Evolutionary conservation across 2,797 vertebrate genomes (phyloP).

Genomic region (Schizothorax lantsangensis): DNA sequence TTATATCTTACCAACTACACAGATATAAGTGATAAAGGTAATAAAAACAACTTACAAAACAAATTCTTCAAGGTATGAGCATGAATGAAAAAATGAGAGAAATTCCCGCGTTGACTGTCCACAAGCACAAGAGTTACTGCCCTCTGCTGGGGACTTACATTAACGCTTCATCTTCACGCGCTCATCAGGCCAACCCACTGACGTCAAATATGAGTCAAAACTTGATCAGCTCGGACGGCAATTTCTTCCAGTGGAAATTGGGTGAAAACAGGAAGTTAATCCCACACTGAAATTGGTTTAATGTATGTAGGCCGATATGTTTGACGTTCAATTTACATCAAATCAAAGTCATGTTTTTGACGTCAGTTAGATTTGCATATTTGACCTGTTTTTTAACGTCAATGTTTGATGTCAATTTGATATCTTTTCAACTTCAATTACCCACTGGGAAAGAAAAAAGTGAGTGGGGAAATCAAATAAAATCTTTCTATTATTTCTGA

Average conservation of each 20-base stretch:
- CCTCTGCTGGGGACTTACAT: constrained; percentile 41
- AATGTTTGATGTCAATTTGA: not conserved
- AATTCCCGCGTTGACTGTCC: not conserved
- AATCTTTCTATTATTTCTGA: not conserved
- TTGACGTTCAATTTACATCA: not conserved
- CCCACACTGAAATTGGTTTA: not conserved
- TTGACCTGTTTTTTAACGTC: not conserved
- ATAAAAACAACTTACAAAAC: not conserved
- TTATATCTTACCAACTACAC: not conserved
- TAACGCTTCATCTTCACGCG: not conserved
- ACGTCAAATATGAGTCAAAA: not conserved
- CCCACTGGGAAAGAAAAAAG: not conserved
- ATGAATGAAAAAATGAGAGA: not conserved
- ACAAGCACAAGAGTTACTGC: constrained; percentile 18
- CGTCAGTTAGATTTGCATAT: not conserved
- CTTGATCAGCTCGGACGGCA: not conserved
- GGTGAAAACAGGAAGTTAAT: not conserved
- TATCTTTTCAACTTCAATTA: not conserved
- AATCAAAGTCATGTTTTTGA: not conserved
- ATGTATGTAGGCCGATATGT: not conserved
- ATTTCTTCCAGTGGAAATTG: not conserved
- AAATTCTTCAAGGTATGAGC: not conserved
- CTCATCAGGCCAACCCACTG: not conserved
- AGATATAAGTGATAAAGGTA: not conserved
- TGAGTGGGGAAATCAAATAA: not conserved